Base-by-base conservation (phyloP, 2,888 invertebrate species). In the Lochmaea capreae region DNA sequence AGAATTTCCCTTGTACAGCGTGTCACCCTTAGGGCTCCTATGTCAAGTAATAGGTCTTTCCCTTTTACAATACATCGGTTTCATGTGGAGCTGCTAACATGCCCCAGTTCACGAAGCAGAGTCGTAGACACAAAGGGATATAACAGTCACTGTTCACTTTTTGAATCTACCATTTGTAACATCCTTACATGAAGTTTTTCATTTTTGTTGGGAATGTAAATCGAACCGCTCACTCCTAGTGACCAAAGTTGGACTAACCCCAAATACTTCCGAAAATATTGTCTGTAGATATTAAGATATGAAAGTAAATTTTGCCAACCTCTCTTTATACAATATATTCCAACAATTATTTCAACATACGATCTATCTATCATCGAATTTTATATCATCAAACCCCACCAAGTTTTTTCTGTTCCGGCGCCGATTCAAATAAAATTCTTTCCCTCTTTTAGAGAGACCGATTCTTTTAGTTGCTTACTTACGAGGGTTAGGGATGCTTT, bases 61-160 rank as follows among this genome's bases (percentile, higher is more conserved):
- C 67, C 67, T 67, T 67, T 59, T 49, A 16, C 58, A 46, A 67
- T 59, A 67, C 67, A 67, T 33, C 46, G 67, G 46, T 67, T 59
- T 46, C 59, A 67, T 67, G 67, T 67, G 49, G 59, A 67, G 59
- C 16, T 67, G n/a, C 59, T 67, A 59, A 26, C 67, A 43, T 67
- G 67, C 67, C 18, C 62, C 43, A 39, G 43, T 63, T 63, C 11
- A 12, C 11, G 10, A 43, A 63, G 12, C 62, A 63, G 62, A 16
- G 43, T 42, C 62, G 62, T 43, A 16, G 62, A 6, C 59, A n/a
- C n/a, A 33, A 33, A 33, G 9, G 14, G 59, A 58, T 22, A 39
- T 14, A 46, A 43, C 3, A 10, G 43, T 12, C 12, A 43, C 4
- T 54, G 14, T n/a, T 16, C 14, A 2, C 18, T 54, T 16, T 54